Conservation (phyloP, 2,113 vertebrate genomes). For the Lycaon pictus region DNA sequence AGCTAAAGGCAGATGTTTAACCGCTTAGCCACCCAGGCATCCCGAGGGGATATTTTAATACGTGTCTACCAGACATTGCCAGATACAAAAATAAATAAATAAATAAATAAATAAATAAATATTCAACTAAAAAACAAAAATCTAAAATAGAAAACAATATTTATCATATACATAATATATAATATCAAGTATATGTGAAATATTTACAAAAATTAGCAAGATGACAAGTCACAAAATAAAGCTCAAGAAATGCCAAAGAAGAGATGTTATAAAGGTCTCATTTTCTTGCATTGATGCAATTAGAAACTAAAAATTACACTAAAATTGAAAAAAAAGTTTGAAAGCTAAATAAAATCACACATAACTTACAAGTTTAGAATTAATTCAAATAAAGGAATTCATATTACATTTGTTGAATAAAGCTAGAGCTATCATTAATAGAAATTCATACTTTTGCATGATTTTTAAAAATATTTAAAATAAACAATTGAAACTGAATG, state of each 20-base stretch:
- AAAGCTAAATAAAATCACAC: background rate
- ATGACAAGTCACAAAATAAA: background rate
- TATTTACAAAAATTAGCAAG: background rate
- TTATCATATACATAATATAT: background rate
- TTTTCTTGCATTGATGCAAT: background rate
- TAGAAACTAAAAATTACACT: background rate
- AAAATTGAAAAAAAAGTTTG: background rate
- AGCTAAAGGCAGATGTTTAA: no score
- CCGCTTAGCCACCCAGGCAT: no score
- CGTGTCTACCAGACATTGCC: background rate
- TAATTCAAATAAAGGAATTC: background rate
- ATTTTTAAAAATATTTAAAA: background rate
- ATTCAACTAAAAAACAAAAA: background rate
- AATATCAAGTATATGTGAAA: background rate
- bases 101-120: background rate
- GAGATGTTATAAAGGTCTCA: background rate
- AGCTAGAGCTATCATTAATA: background rate
- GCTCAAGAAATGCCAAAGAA: background rate
- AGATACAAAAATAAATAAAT: background rate
- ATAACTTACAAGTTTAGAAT: background rate
- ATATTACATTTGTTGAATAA: background rate
- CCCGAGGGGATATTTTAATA: background rate
- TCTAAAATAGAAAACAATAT: background rate
- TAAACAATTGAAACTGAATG: background rate
- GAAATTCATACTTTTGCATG: background rate